Conservation (phyloP, 2,113 vertebrate genomes). For the Charadrius vociferus region DNA sequence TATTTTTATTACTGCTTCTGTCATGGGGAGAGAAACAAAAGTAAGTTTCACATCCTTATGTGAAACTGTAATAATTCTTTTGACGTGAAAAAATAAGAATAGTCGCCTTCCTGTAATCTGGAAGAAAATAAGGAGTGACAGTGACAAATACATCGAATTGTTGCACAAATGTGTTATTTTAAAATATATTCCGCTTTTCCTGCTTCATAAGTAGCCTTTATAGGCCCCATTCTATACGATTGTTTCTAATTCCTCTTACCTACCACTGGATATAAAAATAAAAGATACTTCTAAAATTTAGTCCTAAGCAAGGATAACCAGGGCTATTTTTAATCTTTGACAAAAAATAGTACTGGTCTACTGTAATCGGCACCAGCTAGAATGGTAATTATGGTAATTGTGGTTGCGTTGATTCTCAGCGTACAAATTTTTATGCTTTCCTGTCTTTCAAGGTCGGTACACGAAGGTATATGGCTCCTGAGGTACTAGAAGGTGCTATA, state of each 20-base stretch:
- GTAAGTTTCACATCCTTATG: not conserved
- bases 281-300: too few relatives aligned
- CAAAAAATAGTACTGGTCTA: not conserved
- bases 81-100: not conserved
- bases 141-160: not conserved
- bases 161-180: not conserved
- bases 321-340: rapidly evolving
- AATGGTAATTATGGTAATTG: rapidly evolving
- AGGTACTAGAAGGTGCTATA: constrained; percentile 97
- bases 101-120: not conserved
- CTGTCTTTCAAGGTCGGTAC: constrained; percentile 87
- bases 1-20: not conserved
- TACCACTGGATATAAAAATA: not conserved
- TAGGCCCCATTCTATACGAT: rapidly evolving
- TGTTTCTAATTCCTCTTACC: not conserved
- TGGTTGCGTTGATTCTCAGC: rapidly evolving
- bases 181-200: not conserved
- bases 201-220: not conserved
- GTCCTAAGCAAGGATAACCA: rapidly evolving
- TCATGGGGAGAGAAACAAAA: not conserved
- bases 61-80: not conserved
- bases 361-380: rapidly evolving
- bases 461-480: constrained; percentile 96
- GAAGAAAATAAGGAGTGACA: not conserved
- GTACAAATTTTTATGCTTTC: not conserved